phyloP scores from a whole-genome alignment of 37 sponge, comb jelly and placozoan genomes.

The Beroe forskalii region DNA sequence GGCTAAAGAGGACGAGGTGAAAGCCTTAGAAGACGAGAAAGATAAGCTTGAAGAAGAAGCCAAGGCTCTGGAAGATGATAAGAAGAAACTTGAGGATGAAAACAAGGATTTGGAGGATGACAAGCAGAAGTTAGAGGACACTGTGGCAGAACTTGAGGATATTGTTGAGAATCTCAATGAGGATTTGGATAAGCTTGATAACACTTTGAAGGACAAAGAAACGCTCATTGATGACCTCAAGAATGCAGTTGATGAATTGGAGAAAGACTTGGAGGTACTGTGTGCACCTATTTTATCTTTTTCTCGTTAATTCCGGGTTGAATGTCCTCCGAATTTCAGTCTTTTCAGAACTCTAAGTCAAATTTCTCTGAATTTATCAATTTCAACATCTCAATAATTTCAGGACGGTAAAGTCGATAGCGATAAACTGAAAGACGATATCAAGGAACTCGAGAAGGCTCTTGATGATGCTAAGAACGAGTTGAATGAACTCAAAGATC shows the following conservation, averaged over 20 bases:
- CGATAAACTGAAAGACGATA: too few species aligned
- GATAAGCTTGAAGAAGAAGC: background rate
- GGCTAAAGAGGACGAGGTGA: background rate
- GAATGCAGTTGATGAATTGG: background rate
- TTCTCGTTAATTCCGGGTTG: too few species aligned
- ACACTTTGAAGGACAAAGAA: too few species aligned
- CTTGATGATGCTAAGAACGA: background rate
- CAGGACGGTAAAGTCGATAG: too few species aligned
- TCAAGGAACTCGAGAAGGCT: background rate
- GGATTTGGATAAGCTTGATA: background rate
- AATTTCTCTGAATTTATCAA: too few species aligned
- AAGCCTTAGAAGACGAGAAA: constrained; percentile 10
- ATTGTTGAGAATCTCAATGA: background rate
- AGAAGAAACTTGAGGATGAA: background rate
- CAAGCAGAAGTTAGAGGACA: background rate
- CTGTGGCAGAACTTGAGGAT: background rate
- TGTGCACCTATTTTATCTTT: too few species aligned
- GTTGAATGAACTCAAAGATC: background rate
- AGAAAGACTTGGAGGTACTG: background rate
- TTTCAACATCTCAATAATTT: too few species aligned
- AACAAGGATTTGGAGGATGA: background rate
- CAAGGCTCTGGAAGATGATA: background rate
- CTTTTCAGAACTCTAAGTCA: too few species aligned
- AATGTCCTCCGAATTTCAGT: too few species aligned
- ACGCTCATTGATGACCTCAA: too few species aligned